phyloP scores from a whole-genome alignment of 2,888 invertebrate genomes.

The Anthoptus insignis region DNA sequence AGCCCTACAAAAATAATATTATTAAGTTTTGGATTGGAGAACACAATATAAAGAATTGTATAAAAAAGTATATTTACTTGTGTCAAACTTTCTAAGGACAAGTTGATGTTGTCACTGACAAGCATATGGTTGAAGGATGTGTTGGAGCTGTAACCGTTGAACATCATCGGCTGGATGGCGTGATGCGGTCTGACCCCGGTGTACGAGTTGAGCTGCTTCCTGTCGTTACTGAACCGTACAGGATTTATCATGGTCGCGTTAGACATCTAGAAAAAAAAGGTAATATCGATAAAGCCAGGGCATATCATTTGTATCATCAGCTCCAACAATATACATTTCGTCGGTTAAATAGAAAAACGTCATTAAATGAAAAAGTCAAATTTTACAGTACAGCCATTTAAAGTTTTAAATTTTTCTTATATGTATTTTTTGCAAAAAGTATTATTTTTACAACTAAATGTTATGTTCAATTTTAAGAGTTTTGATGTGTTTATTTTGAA shows the following conservation, averaged over 20 bases:
- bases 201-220: slow-evolving; percentile 47
- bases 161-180: slow-evolving; percentile 56
- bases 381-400: too few species aligned
- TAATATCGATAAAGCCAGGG: background rate
- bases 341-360: too few species aligned
- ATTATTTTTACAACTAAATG: too few species aligned
- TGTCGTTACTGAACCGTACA: slow-evolving; percentile 59
- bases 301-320: too few species aligned
- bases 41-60: too few species aligned
- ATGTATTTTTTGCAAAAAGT: too few species aligned
- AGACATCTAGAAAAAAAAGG: slow-evolving; percentile 50
- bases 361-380: too few species aligned
- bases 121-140: slow-evolving; percentile 52
- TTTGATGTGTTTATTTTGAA: too few species aligned
- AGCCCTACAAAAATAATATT: slow-evolving; percentile 62
- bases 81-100: slow-evolving; percentile 80
- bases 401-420: too few species aligned
- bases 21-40: background rate
- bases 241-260: slow-evolving; percentile 55
- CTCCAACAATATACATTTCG: too few species aligned
- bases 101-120: slow-evolving; percentile 74
- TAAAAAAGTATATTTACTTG: slow-evolving; percentile 78
- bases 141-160: slow-evolving; percentile 65
- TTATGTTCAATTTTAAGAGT: too few species aligned
- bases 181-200: slow-evolving; percentile 60